Base-by-base conservation (phyloP, 2,797 vertebrate genomes). In the Rhinichthys osculus region DNA sequence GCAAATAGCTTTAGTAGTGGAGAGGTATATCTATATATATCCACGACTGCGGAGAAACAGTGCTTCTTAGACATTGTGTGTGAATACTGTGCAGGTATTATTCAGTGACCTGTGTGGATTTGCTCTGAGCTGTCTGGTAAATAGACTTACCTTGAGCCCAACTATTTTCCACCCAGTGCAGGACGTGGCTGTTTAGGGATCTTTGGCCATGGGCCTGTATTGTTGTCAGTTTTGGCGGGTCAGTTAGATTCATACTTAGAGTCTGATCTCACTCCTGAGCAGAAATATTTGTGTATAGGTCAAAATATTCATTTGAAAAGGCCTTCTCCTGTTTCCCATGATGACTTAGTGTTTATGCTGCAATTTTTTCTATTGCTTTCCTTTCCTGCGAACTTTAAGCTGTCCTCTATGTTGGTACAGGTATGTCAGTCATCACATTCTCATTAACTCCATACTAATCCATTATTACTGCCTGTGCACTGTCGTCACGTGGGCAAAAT, bases 61-160 rank as follows among this genome's bases (percentile, higher is more conserved):
- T 52, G 78, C 77, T 94, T 88, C 90, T 91, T 91, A 92, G 88
- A 89, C 90, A 92, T 90, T 89, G 85, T 91, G 78, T 47, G 69
- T 82, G 73, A 72, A 57, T 50, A 81, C 74, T 81, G 84, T 78
- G 54, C 27, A 69, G 73, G 87, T 87, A 87, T 87, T 89, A 87
- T 81, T 87, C 66, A 80, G 66, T 89, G 86, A 86, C 88, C 79
- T 85, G 69, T 64, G 50, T 42, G 47, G 87, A 89, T 90, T 89
- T 89, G 67, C 72, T 83, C 50, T 90, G 87, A 88, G 86, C 90
- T 88, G 86, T 87, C 86, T 89, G 88, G 86, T 86, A 88, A 89
- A 78, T 40, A 86, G 86, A 71, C 52, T 83, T 85, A 77, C 23
- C 76, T 67, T 87, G 69, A 87, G 47, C 77, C 59, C 69, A 52